Base-by-base conservation (phyloP, 2,797 vertebrate genomes). In the Oophaga sylvatica region DNA sequence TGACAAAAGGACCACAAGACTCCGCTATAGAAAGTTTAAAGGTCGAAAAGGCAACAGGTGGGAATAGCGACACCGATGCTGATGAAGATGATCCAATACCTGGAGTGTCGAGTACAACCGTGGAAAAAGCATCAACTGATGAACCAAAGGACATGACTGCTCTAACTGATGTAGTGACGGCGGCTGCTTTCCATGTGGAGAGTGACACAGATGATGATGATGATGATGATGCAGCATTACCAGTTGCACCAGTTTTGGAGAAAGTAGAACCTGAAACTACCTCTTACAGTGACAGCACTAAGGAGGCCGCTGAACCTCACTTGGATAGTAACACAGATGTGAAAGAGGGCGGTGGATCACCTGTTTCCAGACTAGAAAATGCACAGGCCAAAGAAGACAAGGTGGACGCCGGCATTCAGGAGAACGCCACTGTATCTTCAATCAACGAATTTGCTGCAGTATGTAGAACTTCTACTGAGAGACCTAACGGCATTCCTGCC, bases 121-220 rank as follows among this genome's bases (percentile, higher is more conserved):
- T 84, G 45, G 56, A 35, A 29, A 1, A 16, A 5, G 83, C 48
- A 6, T 41, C 63, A 62, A 16, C 75, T 8, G 78, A 1, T 0
- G 81, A 87, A 10, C 80, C 79, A 41, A 68, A 59, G 16, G 13
- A 7, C 5, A 22, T 29, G 9, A 63, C 31, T 10, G 15, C 15
- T 2, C n/a, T 26, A 60, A n/a, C 9, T 45, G 19, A 22, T 17
- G 16, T 13, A 5, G 7, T 19, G 11, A 71, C 13, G 16, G n/a
- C 77, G 0, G 26, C 53, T 11, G 77, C n/a, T 19, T 6, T 59
- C 8, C 77, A 59, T 10, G 17, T 60, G 56, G 77, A 60, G 3
- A 59, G 29, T 19, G 77, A 79, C 41, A 79, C 65, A 12, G 94
- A 95, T 91, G 96, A 95, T 81, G 95, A 96, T 91, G 95, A 95